These are phyloP conservation scores for Dysmachus trigonus DNA, from an alignment of 2,888 invertebrate species.

Conservation along the genomic window DNA sequence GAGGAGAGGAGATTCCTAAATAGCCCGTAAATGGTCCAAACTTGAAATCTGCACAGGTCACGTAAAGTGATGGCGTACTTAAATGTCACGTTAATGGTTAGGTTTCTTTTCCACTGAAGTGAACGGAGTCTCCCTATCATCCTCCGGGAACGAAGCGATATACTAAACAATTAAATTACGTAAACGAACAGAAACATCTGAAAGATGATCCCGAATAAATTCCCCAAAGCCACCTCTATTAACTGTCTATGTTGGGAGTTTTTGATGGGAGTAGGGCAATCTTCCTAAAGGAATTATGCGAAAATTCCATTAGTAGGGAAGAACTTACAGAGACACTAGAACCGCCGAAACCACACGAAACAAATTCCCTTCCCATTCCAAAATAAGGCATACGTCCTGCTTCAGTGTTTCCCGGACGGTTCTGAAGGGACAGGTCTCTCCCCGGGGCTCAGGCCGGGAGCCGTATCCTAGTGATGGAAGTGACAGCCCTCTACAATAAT, in stretches of 20 bases:
- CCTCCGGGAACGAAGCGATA: background rate
- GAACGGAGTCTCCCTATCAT: background rate
- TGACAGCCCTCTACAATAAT: background rate
- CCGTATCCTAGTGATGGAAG: background rate
- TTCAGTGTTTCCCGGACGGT: background rate
- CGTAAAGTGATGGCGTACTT: background rate
- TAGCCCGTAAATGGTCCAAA: background rate
- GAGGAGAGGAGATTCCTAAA: background rate
- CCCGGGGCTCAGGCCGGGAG: background rate
- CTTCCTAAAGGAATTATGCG: background rate
- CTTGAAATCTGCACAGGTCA: background rate
- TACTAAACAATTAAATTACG: constrained; percentile 10
- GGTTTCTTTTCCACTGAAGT: background rate
- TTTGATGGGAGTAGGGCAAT: background rate
- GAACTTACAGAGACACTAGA: background rate
- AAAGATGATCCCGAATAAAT: constrained; percentile 20
- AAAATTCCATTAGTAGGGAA: background rate
- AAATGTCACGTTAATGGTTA: background rate
- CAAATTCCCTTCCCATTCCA: background rate
- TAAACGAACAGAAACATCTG: background rate
- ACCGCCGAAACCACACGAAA: background rate
- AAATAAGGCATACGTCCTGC: background rate
- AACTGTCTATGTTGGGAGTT: too few relatives aligned
- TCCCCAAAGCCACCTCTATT: background rate
- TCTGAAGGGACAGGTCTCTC: background rate